Evolutionary conservation across 2,797 vertebrate genomes (phyloP), one percentile per base, ranked within the genome.

Genomic region (Syngnathus acus): DNA sequence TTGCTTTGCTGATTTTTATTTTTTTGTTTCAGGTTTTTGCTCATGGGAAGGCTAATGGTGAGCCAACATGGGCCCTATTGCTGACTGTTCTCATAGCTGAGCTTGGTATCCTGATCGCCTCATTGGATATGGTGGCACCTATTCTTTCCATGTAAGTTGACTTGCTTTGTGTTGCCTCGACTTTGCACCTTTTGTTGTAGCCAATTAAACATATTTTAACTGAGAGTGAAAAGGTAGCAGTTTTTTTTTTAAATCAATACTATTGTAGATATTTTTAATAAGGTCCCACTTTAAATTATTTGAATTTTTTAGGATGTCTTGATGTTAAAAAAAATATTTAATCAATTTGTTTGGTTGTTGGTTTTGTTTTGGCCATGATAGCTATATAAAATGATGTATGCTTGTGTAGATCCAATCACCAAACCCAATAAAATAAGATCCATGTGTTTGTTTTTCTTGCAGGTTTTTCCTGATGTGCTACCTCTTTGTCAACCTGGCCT

Each of bases 391-490:
- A 32, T 65, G 32, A 19, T 19, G 70, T 39, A 62, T 13, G 26
- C 62, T 17, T 37, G 13, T 37, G 55, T 38, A 37, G 32, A 19
- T 37, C 14, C 55, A 17, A 58, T 38, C 7, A 9, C 17, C 38
- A 17, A 37, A 8, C 14, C 16, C 14, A 16, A 17, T 37, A 32
- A 38, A 37, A 57, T 37, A 1, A 55, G 6, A 8, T 32, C 32
- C 32, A 32, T 32, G 3, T 32, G 3, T 32, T 32, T 32, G 32
- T 32, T 32, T 32, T 32, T 74, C 72, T 70, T 43, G 42, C 84
- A 99, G 97, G 97, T 98, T 99, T 87, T 99, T 99, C 85, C 76
- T 99, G 89, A 99, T 99, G 97, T 99, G 97, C 70, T 99, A 99
- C 85, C 92, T 99, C 69, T 99, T 99, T 78, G 97, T 99, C 74